These are phyloP conservation scores for Idaea aversata DNA, from an alignment of 2,888 invertebrate species.

Conservation along the genomic window DNA sequence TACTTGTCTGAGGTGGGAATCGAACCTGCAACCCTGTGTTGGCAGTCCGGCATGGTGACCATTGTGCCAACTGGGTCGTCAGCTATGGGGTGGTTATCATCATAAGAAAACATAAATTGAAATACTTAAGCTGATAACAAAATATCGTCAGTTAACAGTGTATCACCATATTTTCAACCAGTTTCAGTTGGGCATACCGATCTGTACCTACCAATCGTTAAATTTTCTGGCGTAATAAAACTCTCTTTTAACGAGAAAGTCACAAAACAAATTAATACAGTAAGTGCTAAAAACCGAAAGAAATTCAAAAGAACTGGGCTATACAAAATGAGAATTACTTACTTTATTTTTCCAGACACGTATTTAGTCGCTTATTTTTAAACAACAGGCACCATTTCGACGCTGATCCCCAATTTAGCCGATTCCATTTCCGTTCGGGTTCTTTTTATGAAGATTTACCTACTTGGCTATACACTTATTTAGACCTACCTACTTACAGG, in stretches of 20 bases:
- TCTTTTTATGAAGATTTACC: background rate
- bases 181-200: background rate
- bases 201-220: background rate
- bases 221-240: background rate
- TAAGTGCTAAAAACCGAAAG: background rate
- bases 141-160: too few species aligned
- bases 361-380: slow-evolving; percentile 14
- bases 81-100: too few species aligned
- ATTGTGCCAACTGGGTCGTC: too few species aligned
- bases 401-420: slow-evolving; percentile 17
- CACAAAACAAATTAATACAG: background rate
- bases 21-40: too few species aligned
- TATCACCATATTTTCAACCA: too few species aligned
- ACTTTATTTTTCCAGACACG: slow-evolving; percentile 9
- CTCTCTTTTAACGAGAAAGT: background rate
- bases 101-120: too few species aligned
- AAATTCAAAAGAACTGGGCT: background rate
- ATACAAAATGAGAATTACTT: background rate
- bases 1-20: too few species aligned
- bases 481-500: background rate
- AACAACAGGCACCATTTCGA: slow-evolving; percentile 17
- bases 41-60: too few species aligned
- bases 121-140: too few species aligned
- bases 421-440: slow-evolving; percentile 10
- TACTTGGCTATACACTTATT: background rate